A percentile compares a stretch with the other conserved stretches of the same genome.
Conservation (phyloP, 2,797 vertebrate species). For the Darevskia mixta region DNA sequence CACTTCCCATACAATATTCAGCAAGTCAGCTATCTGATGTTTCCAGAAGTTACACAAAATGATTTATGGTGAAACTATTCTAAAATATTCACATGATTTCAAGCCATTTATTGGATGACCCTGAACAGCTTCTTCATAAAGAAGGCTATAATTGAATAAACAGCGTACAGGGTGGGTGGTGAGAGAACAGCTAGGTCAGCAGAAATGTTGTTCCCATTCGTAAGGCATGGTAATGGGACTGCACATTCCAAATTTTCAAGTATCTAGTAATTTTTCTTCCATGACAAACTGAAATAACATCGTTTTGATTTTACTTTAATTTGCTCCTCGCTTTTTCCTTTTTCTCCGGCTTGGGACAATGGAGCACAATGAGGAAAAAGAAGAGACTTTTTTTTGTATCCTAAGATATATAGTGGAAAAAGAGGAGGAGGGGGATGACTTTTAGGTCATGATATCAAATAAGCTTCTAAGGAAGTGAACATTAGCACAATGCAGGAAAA, state of each 20-base stretch:
- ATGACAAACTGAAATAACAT: constrained; percentile 33
- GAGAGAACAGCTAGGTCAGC: neutral
- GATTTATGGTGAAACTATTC: neutral
- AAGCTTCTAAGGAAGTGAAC: neutral
- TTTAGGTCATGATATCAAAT: neutral
- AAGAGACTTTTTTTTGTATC: neutral
- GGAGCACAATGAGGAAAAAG: neutral
- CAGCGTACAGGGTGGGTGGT: neutral
- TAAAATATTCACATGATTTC: constrained; percentile 23
- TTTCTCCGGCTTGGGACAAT: neutral
- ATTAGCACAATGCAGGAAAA: neutral
- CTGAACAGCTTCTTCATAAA: neutral
- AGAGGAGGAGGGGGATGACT: no score
- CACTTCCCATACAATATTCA: constrained; percentile 26
- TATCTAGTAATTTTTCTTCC: constrained; percentile 33
- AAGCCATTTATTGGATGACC: neutral
- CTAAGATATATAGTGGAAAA: neutral
- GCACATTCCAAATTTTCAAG: constrained; percentile 24
- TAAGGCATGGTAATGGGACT: neutral
- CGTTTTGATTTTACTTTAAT: constrained; percentile 10
- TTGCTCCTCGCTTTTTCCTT: constrained; percentile 10
- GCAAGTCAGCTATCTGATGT: neutral
- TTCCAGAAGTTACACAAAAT: neutral
- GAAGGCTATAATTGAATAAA: neutral
- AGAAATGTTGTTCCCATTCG: constrained; percentile 9